Base-by-base conservation (phyloP, 2,888 invertebrate genomes). In the Xestobium rufovillosum region DNA sequence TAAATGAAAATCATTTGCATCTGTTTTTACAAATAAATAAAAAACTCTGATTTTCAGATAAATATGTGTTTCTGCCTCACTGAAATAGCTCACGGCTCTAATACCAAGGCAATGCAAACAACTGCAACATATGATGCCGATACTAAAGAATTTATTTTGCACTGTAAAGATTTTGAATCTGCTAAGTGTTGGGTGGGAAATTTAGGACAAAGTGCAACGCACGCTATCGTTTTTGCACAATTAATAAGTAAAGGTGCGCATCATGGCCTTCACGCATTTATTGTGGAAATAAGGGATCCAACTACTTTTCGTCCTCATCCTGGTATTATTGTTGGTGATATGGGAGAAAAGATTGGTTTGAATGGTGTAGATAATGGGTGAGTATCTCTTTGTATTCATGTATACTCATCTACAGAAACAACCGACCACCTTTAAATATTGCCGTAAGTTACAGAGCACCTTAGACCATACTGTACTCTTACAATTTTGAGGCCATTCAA, bases 341-440 rank as follows among this genome's bases (percentile, higher is more conserved):
- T 96, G 68, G 96, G 96, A 1, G 85, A 86, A 61, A 96, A 96
- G 67, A 71, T 88, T 26, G 94, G 88, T 0, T 71, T 91, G 4
- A 90, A 95, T 63, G 94, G 91, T 2, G 66, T 95, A 26, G 96
- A 96, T 61, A 96, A 96, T 69, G 96, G 96, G 85, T 87, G 57
- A 59, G 48, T 19, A 6, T n/a, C 23, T 19, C n/a, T 6, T n/a
- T n/a, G n/a, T n/a, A n/a, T n/a, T n/a, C n/a, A n/a, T n/a, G n/a
- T n/a, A n/a, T n/a, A n/a, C n/a, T n/a, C n/a, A n/a, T n/a, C n/a
- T n/a, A n/a, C n/a, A n/a, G n/a, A 15, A 9, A n/a, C n/a, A n/a
- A n/a, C n/a, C n/a, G n/a, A n/a, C n/a, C n/a, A n/a, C n/a, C n/a
- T n/a, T n/a, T n/a, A n/a, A n/a, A n/a, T n/a, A n/a, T n/a, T n/a